phyloP scores from a whole-genome alignment of 1,140 invertebrate genomes.

The Drosophila simulans region DNA sequence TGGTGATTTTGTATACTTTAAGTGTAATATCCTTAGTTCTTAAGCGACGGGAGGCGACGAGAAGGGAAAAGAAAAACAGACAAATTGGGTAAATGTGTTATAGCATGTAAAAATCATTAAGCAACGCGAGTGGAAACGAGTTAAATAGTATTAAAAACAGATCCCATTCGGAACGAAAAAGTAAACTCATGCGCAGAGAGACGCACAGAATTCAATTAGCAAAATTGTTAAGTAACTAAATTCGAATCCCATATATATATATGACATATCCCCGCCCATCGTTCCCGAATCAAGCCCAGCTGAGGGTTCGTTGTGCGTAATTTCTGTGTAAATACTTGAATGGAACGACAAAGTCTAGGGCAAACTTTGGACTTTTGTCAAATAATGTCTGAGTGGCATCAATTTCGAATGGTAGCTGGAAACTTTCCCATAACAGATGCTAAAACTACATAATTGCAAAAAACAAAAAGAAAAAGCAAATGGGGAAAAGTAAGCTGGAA shows the following conservation, averaged over 20 bases:
- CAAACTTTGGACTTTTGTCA: slow-evolving; percentile 54
- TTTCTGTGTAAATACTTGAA: slow-evolving; percentile 73
- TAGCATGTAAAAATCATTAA: slow-evolving; percentile 56
- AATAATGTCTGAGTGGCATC: slow-evolving; percentile 52
- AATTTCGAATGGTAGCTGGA: slow-evolving; percentile 51
- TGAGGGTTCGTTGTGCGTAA: slow-evolving; percentile 44
- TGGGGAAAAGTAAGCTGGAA: slow-evolving; percentile 9
- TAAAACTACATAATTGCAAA: slow-evolving; percentile 43
- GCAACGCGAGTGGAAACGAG: slow-evolving; percentile 28
- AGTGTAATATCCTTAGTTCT: slow-evolving; percentile 80
- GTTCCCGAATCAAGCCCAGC: background rate
- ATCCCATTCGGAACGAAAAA: background rate
- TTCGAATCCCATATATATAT: slow-evolving; percentile 37
- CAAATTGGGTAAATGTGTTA: slow-evolving; percentile 59
- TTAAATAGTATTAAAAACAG: slow-evolving; percentile 36
- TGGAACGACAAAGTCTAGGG: slow-evolving; percentile 38
- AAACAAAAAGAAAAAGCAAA: slow-evolving; percentile 8
- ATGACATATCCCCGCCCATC: slow-evolving; percentile 24
- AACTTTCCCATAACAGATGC: slow-evolving; percentile 47
- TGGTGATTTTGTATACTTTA: slow-evolving; percentile 83
- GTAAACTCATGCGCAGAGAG: background rate
- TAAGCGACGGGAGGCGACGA: slow-evolving; percentile 43
- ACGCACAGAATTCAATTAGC: slow-evolving; percentile 57
- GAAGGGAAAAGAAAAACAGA: slow-evolving; percentile 14
- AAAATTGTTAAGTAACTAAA: slow-evolving; percentile 63